phyloP scores from a whole-genome alignment of 2,113 vertebrate genomes.

The Laterallus jamaicensis region DNA sequence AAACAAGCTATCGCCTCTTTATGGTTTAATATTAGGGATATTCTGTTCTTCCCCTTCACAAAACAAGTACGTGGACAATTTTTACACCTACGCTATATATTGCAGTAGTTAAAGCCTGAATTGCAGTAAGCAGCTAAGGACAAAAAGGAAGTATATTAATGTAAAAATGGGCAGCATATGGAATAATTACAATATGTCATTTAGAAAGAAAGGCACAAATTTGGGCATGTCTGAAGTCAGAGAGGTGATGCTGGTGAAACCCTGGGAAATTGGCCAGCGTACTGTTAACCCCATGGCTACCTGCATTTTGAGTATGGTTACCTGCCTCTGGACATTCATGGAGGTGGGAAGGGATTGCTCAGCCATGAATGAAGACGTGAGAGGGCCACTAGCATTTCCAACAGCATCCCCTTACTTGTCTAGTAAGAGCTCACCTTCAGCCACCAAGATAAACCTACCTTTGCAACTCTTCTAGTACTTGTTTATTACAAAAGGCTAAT shows the following conservation, averaged over 20 bases:
- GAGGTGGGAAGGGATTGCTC: background rate
- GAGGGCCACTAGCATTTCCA: accelerated
- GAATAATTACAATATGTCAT: background rate
- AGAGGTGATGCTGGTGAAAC: background rate
- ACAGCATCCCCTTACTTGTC: background rate
- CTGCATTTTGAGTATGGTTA: background rate
- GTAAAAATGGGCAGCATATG: background rate
- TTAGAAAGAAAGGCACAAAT: background rate
- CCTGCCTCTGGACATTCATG: accelerated
- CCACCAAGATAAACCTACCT: background rate
- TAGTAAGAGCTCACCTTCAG: background rate
- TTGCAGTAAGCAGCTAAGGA: background rate
- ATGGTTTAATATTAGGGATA: background rate
- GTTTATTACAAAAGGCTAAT: constrained; percentile 7
- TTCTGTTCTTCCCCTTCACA: background rate
- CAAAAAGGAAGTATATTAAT: background rate
- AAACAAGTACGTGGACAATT: background rate
- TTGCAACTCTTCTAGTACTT: constrained; percentile 5
- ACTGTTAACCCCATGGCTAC: background rate
- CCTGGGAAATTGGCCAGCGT: background rate
- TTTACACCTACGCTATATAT: background rate
- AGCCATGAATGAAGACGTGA: accelerated
- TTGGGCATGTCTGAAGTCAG: background rate
- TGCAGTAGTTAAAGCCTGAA: background rate
- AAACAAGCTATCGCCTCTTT: background rate